phyloP scores from a whole-genome alignment of 2,888 invertebrate species.

The Spisula solida region DNA sequence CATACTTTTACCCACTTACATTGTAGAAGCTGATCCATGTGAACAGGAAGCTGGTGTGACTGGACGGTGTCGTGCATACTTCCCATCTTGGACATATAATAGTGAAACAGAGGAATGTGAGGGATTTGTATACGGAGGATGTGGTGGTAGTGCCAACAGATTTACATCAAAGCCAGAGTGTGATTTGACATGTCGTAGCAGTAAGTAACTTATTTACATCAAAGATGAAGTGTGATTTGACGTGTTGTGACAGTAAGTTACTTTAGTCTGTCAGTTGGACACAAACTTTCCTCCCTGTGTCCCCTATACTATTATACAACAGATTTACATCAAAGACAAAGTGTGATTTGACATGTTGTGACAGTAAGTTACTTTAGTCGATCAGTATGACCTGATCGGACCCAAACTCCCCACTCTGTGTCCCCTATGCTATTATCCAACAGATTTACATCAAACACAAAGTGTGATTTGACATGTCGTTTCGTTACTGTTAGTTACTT shows the following conservation, averaged over 20 bases:
- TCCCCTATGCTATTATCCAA: too few species aligned
- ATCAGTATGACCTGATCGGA: too few species aligned
- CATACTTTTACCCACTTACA: background rate
- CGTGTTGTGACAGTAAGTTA: background rate
- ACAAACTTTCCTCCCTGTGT: too few species aligned
- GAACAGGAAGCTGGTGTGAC: background rate
- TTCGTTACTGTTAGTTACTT: background rate
- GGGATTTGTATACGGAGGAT: constrained; percentile 42
- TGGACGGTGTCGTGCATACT: constrained; percentile 13
- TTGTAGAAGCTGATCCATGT: constrained; percentile 4
- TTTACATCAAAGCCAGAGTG: constrained; percentile 42
- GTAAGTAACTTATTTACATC: too few species aligned
- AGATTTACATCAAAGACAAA: too few species aligned
- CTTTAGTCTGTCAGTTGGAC: background rate
- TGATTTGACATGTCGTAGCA: constrained; percentile 20
- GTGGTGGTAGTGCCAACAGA: constrained; percentile 51
- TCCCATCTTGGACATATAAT: constrained; percentile 1
- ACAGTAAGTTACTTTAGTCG: background rate
- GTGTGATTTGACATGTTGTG: too few species aligned
- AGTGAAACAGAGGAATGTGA: constrained; percentile 34
- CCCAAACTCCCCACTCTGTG: too few species aligned
- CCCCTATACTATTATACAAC: too few species aligned
- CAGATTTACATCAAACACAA: too few species aligned
- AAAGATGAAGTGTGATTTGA: too few species aligned
- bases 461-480: too few species aligned